These are phyloP conservation scores for Arnoldichthys spilopterus DNA, from an alignment of 2,797 vertebrate species.

Conservation along the genomic window DNA sequence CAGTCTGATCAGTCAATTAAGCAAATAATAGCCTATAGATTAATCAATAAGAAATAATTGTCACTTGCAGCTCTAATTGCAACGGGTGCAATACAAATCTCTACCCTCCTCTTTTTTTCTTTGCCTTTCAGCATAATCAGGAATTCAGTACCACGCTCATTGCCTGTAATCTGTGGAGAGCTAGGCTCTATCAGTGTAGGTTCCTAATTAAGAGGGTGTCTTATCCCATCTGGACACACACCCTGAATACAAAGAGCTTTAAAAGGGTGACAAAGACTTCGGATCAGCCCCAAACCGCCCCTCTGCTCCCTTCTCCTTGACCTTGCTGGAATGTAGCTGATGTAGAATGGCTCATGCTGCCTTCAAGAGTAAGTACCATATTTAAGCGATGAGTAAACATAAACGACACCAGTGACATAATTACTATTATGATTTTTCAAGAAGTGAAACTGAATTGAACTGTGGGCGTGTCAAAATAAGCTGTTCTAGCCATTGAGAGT, in stretches of 20 bases:
- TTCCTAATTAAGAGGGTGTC: constrained; percentile 50
- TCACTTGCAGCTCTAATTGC: neutral
- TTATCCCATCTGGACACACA: constrained; percentile 36
- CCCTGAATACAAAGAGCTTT: constrained; percentile 39
- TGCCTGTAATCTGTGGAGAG: constrained; percentile 39
- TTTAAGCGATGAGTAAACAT: no score
- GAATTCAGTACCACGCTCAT: constrained; percentile 3
- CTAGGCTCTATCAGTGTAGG: constrained; percentile 29
- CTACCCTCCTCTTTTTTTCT: neutral
- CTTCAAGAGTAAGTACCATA: no score
- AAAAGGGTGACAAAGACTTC: neutral
- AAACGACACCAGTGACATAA: no score
- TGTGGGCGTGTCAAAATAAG: no score
- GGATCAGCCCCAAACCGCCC: neutral
- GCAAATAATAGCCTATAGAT: neutral
- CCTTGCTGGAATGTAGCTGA: neutral
- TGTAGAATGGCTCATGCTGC: neutral
- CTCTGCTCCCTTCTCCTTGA: neutral
- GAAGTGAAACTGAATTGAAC: no score
- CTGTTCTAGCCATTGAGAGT: no score
- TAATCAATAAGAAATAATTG: neutral
- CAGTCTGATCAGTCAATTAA: neutral
- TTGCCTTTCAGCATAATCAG: constrained; percentile 8
- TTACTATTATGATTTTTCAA: no score
- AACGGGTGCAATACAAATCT: no score